Percentiles rank a stretch among this genome's conserved stretches.
Evolutionary conservation across 1,140 invertebrate species (phyloP).

Genomic region (Cherax destructor): DNA sequence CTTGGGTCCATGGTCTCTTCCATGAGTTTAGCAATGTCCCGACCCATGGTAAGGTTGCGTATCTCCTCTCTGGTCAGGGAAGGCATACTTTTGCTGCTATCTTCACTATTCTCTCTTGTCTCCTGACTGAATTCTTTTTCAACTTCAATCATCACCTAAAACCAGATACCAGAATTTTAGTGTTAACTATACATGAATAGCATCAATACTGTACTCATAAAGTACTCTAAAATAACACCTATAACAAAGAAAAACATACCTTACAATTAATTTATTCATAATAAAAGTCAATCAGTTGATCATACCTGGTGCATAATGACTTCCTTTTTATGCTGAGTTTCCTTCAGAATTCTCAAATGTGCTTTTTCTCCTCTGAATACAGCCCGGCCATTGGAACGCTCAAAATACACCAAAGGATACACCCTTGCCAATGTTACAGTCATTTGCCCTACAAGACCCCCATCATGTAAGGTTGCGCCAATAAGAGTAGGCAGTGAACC

Average conservation of each 20-base stretch:
- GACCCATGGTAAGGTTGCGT: conserved; percentile 13
- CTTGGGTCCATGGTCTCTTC: conserved; percentile 20
- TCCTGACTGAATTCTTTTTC: conserved; percentile 26
- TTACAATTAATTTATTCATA: too few species aligned
- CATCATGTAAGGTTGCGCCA: conserved; percentile 8
- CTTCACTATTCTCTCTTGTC: neutral
- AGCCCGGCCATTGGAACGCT: neutral
- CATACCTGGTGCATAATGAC: conserved; percentile 15
- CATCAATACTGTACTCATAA: too few species aligned
- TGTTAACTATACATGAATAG: too few species aligned
- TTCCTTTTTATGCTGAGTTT: conserved; percentile 30
- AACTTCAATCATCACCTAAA: conserved; percentile 32
- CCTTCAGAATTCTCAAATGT: conserved; percentile 18
- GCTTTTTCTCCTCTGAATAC: conserved; percentile 41
- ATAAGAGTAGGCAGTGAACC: conserved; percentile 22
- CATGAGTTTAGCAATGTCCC: conserved; percentile 23
- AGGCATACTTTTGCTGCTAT: neutral
- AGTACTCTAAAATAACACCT: too few species aligned
- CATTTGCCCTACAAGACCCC: conserved; percentile 33
- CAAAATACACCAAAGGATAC: conserved; percentile 45
- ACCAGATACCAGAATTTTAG: neutral
- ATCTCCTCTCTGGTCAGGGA: conserved; percentile 34
- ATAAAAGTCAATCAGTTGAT: neutral
- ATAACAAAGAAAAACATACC: too few species aligned
- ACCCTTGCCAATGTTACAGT: conserved; percentile 20